Evolutionary conservation across 2,888 invertebrate species (phyloP).

Genomic region (Galeruca laticollis): DNA sequence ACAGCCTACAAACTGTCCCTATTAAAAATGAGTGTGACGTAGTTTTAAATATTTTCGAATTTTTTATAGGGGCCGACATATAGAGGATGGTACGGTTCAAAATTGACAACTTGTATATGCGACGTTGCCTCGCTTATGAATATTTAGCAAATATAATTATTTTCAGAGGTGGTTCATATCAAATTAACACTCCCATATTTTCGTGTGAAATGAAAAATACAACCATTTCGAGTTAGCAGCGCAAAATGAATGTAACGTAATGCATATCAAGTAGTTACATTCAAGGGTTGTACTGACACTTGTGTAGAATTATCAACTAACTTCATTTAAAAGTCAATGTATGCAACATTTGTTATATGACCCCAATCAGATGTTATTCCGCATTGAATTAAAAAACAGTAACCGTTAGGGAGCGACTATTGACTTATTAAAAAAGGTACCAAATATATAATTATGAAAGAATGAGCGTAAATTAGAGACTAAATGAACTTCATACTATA

Average conservation of each 20-base stretch:
- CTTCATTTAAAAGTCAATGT: slow-evolving; percentile 57
- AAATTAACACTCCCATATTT: slow-evolving; percentile 62
- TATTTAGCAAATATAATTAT: no score
- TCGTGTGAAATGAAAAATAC: slow-evolving; percentile 64
- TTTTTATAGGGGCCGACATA: no score
- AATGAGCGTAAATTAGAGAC: background rate
- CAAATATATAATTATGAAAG: background rate
- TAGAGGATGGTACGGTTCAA: no score
- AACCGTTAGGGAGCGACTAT: background rate
- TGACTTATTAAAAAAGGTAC: slow-evolving; percentile 12
- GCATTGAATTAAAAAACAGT: background rate
- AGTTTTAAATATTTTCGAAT: no score
- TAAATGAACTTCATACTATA: no score
- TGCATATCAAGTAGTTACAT: slow-evolving; percentile 67
- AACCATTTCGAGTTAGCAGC: slow-evolving; percentile 65
- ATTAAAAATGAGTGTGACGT: no score
- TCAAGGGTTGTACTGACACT: slow-evolving; percentile 63
- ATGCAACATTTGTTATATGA: slow-evolving; percentile 60
- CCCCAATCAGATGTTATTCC: slow-evolving; percentile 45
- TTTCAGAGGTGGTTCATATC: slow-evolving; percentile 53
- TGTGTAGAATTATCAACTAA: slow-evolving; percentile 64
- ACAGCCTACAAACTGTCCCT: no score
- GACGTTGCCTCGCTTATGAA: no score
- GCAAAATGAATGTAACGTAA: slow-evolving; percentile 66
- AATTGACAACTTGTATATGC: no score